Conservation (phyloP, 2,888 invertebrate genomes). For the Hypercompe scribonia region DNA sequence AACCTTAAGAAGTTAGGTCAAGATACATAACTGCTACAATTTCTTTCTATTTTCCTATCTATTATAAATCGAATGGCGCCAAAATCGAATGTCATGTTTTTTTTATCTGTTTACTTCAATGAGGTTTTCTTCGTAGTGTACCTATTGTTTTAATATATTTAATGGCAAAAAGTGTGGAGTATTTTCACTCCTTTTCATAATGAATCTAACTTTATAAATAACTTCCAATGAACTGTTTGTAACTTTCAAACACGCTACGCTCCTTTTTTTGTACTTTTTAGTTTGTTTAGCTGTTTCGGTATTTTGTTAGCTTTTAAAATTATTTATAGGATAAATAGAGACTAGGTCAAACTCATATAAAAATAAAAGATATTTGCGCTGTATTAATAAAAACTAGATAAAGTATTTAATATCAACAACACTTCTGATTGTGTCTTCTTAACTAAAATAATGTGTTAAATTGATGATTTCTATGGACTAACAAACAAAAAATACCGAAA, state of each 20-base stretch:
- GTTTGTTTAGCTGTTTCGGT: neutral
- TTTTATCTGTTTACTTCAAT: no score
- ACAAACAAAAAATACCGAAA: neutral
- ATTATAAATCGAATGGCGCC: neutral
- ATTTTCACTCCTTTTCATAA: neutral
- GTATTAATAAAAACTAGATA: no score
- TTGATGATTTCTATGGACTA: neutral
- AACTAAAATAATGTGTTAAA: neutral
- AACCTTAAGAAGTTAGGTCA: neutral
- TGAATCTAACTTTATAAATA: neutral
- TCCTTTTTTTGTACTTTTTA: neutral
- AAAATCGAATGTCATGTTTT: neutral
- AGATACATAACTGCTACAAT: neutral
- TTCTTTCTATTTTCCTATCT: neutral
- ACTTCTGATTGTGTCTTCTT: no score
- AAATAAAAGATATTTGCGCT: no score
- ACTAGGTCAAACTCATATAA: no score
- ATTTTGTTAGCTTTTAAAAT: neutral
- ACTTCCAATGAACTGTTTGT: neutral
- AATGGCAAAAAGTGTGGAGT: neutral
- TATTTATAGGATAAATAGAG: neutral
- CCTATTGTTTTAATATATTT: no score
- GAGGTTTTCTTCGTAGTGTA: neutral
- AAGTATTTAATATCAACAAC: no score
- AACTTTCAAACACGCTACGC: neutral